phyloP scores from a whole-genome alignment of 2,797 vertebrate species.

The Dendrocincla tyrannina region DNA sequence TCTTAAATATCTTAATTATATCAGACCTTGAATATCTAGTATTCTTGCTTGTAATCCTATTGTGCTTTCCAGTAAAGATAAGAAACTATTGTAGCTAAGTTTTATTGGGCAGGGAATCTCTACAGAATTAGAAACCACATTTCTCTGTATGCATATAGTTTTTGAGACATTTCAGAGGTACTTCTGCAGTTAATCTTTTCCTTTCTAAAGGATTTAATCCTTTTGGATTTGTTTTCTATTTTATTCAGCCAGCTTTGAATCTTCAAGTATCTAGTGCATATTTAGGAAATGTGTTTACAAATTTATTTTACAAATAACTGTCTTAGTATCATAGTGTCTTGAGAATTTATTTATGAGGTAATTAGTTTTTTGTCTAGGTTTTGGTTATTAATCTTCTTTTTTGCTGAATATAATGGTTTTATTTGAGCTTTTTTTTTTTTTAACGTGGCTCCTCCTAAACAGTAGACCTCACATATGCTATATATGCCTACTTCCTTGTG shows the following conservation, averaged over 20 bases:
- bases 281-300: background rate
- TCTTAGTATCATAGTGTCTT: background rate
- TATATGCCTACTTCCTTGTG: background rate
- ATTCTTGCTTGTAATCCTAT: background rate
- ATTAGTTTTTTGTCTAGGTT: background rate
- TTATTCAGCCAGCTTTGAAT: background rate
- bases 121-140: background rate
- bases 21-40: background rate
- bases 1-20: background rate
- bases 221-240: background rate
- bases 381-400: background rate
- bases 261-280: background rate
- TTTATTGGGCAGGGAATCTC: background rate
- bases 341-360: background rate
- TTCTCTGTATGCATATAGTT: background rate
- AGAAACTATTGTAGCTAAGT: background rate
- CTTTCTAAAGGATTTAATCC: background rate
- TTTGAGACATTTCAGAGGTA: background rate
- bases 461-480: background rate
- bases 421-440: background rate
- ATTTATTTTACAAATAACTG: background rate
- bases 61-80: background rate
- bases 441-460: background rate
- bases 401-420: background rate
- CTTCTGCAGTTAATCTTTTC: background rate